phyloP scores from a whole-genome alignment of 2,888 invertebrate genomes.

The Pantelozetes paolii region DNA sequence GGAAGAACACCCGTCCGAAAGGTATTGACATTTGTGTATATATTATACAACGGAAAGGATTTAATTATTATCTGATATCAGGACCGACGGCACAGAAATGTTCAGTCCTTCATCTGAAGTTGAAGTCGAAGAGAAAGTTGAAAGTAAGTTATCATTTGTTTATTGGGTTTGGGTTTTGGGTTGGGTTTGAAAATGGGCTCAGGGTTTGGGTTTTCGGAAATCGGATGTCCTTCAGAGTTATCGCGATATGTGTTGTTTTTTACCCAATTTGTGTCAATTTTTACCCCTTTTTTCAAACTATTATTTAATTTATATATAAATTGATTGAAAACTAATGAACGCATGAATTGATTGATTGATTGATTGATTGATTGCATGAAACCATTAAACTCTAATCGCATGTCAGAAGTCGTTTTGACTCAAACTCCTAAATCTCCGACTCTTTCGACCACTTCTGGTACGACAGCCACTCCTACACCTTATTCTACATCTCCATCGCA shows the following conservation, averaged over 20 bases:
- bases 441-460: background rate
- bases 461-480: conserved; percentile 10
- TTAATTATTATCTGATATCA: conserved; percentile 2
- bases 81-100: background rate
- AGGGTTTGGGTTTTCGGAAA: no score
- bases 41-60: background rate
- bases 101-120: background rate
- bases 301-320: no score
- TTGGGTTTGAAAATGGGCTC: no score
- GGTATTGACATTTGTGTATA: conserved; percentile 44
- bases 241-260: no score
- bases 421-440: conserved; percentile 27
- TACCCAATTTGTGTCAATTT: no score
- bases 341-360: conserved; percentile 18
- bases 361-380: conserved; percentile 26
- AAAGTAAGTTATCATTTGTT: conserved; percentile 18
- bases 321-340: background rate
- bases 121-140: conserved; percentile 39
- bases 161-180: background rate
- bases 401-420: conserved; percentile 32
- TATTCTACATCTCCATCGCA: conserved; percentile 27
- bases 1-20: conserved; percentile 50
- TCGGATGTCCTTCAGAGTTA: no score
- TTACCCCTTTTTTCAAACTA: no score
- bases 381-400: background rate